A percentile compares a stretch with the other conserved stretches of the same genome.
Conservation (phyloP, 2,113 vertebrate species). For the Triplophysa dalaica region DNA sequence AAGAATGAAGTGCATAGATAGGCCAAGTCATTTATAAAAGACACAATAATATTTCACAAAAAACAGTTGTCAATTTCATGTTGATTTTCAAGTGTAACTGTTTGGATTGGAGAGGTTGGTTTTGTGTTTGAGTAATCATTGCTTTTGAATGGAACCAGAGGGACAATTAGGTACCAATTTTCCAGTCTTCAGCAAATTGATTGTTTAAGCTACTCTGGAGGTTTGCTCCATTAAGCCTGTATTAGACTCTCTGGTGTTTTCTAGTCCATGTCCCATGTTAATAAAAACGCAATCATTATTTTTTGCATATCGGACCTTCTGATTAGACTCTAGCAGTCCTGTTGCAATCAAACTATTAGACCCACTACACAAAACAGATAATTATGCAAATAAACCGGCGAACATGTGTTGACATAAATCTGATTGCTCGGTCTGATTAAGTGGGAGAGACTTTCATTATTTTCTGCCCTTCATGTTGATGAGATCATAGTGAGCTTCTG, state of each 20-base stretch:
- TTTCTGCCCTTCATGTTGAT: conserved; percentile 52
- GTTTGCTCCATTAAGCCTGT: conserved; percentile 66
- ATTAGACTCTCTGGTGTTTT: conserved; percentile 61
- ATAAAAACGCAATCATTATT: conserved; percentile 75
- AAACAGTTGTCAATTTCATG: too few species aligned
- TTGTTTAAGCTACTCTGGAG: conserved; percentile 70
- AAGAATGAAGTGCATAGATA: too few species aligned
- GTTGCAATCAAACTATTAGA: conserved; percentile 24
- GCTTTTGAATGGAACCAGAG: conserved; percentile 61
- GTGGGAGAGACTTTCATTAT: conserved; percentile 49
- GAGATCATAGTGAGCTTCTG: conserved; percentile 46
- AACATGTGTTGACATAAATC: conserved; percentile 33
- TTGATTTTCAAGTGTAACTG: conserved; percentile 15
- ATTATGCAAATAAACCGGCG: conserved; percentile 29
- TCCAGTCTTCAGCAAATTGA: conserved; percentile 74
- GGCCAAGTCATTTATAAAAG: too few species aligned
- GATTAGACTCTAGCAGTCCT: conserved; percentile 4
- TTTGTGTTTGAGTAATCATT: conserved; percentile 62
- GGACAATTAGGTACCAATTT: conserved; percentile 70
- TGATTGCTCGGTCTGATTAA: conserved; percentile 43
- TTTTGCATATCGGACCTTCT: conserved; percentile 51
- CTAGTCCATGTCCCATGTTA: conserved; percentile 50
- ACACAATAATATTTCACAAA: too few species aligned
- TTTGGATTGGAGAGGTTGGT: conserved; percentile 32
- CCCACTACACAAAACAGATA: conserved; percentile 6